Evolutionary conservation across 2,888 invertebrate species (phyloP).

Genomic region (Furcula furcula): DNA sequence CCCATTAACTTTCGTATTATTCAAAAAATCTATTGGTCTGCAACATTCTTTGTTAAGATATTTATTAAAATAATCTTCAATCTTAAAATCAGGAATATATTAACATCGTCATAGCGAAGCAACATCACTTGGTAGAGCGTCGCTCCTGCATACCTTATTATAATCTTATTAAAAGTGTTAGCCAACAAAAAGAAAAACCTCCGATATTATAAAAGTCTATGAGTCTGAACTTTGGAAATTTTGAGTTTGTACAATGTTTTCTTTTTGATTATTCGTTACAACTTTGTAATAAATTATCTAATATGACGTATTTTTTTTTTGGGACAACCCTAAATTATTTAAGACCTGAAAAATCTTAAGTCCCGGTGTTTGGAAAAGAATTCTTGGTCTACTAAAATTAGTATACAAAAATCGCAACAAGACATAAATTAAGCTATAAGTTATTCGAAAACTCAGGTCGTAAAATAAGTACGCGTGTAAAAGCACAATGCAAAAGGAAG

Average conservation of each 20-base stretch:
- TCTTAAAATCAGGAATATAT: constrained; percentile 22
- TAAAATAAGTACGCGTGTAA: constrained; percentile 4
- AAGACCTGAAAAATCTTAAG: no score
- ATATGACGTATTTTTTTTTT: no score
- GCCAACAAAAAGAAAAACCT: constrained; percentile 51
- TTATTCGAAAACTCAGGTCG: constrained; percentile 19
- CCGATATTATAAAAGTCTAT: constrained; percentile 49
- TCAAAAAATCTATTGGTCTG: neutral
- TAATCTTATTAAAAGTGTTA: constrained; percentile 73
- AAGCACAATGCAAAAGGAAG: constrained; percentile 17
- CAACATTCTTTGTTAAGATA: neutral
- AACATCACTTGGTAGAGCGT: constrained; percentile 44
- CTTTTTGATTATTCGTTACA: no score
- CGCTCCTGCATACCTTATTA: constrained; percentile 66
- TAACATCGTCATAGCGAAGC: constrained; percentile 36
- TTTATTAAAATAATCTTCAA: constrained; percentile 11
- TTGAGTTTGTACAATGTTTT: no score
- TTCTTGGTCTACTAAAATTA: no score
- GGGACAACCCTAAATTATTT: no score
- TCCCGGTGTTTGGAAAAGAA: no score
- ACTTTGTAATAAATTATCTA: no score
- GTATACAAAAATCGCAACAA: no score
- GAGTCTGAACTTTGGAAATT: constrained; percentile 42
- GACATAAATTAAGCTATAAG: no score
- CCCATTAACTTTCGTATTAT: no score